Percentiles rank a stretch among this genome's conserved stretches.
Evolutionary conservation across 1,140 invertebrate species (phyloP).

Genomic region (Atta colombica): DNA sequence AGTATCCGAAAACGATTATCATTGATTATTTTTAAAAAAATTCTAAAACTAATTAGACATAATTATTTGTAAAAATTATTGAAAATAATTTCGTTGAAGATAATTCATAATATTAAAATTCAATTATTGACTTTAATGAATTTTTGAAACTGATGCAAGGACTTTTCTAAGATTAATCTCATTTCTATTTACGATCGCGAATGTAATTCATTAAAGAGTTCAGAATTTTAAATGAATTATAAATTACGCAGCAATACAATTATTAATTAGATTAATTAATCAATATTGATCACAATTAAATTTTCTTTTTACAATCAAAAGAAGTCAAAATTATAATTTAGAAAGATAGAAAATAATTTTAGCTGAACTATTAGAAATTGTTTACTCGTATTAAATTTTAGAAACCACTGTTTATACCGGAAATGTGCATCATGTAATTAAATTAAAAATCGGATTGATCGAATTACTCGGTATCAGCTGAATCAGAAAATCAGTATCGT

Average conservation of each 20-base stretch:
- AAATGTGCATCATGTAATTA: background rate
- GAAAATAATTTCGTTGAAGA: background rate
- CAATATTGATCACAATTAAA: background rate
- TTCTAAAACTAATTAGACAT: background rate
- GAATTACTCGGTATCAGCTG: background rate
- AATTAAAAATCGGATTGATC: background rate
- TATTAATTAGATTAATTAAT: background rate
- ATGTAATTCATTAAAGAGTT: background rate
- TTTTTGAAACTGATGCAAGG: background rate
- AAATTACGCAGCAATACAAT: background rate
- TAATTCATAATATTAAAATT: background rate
- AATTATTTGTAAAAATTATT: background rate
- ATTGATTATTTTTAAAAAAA: background rate
- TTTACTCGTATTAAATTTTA: background rate
- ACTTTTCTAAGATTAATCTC: background rate
- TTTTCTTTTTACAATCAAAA: background rate
- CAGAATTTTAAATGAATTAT: background rate
- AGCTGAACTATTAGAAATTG: background rate
- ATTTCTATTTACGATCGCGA: background rate
- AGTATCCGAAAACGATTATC: background rate
- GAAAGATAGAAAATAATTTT: background rate
- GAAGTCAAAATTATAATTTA: background rate
- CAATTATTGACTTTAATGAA: background rate
- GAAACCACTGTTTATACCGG: background rate
- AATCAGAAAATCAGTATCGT: background rate